These are phyloP conservation scores for Pangasius krempfi DNA, from an alignment of 2,797 vertebrate species.

Conservation along the genomic window DNA sequence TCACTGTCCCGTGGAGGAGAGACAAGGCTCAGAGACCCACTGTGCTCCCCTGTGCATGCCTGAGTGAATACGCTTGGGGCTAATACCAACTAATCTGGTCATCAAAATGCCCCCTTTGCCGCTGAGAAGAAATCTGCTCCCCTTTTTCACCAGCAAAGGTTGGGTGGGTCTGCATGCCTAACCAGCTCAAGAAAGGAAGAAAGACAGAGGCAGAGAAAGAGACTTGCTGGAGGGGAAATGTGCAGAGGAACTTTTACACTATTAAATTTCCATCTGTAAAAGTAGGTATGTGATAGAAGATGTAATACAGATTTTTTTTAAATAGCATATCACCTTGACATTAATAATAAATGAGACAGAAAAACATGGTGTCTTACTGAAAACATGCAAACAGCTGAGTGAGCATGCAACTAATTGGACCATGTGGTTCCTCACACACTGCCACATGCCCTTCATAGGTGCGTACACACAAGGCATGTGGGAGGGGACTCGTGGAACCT, in stretches of 20 bases:
- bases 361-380: neutral
- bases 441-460: constrained; percentile 39
- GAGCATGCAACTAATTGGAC: constrained; percentile 16
- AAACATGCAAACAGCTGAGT: neutral
- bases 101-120: constrained; percentile 66
- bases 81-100: constrained; percentile 74
- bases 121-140: constrained; percentile 61
- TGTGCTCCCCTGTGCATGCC: constrained; percentile 65
- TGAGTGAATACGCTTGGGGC: constrained; percentile 68
- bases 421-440: constrained; percentile 20
- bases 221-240: constrained; percentile 1
- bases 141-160: constrained; percentile 50
- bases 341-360: neutral
- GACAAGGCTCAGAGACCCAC: constrained; percentile 65
- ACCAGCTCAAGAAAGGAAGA: constrained; percentile 40
- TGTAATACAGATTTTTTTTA: no score
- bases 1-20: constrained; percentile 52
- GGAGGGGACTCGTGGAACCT: constrained; percentile 36
- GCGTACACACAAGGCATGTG: constrained; percentile 38
- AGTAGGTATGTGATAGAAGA: neutral
- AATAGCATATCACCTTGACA: neutral
- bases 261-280: neutral
- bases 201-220: constrained; percentile 7
- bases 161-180: constrained; percentile 47
- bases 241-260: neutral